These are phyloP conservation scores for Mesoligia furuncula DNA, from an alignment of 2,888 invertebrate genomes.

Conservation along the genomic window DNA sequence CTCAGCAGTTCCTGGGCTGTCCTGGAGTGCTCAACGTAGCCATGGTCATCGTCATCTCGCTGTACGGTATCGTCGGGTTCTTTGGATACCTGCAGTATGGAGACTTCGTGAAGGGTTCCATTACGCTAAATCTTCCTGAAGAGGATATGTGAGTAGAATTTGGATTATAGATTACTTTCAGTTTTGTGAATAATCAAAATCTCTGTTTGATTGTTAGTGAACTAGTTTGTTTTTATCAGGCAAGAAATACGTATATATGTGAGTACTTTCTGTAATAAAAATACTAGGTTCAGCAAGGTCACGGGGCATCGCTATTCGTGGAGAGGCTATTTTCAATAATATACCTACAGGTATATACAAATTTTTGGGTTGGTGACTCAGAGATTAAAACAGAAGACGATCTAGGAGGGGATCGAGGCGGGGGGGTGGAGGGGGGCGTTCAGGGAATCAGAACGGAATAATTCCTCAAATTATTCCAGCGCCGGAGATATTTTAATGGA, in stretches of 20 bases:
- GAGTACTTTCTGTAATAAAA: background rate
- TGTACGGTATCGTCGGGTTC: slow-evolving; percentile 96
- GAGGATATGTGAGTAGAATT: slow-evolving; percentile 91
- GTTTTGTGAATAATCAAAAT: background rate
- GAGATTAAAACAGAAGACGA: no score
- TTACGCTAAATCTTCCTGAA: slow-evolving; percentile 95
- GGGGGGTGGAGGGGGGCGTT: no score
- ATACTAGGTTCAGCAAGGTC: background rate
- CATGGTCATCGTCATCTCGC: slow-evolving; percentile 94
- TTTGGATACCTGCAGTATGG: slow-evolving; percentile 97
- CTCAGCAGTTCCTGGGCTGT: slow-evolving; percentile 94
- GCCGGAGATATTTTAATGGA: no score
- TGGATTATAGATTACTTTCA: background rate
- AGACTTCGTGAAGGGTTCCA: slow-evolving; percentile 92
- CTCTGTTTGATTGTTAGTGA: background rate
- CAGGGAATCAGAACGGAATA: no score
- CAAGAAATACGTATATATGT: background rate
- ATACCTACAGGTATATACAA: background rate
- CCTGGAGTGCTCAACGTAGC: slow-evolving; percentile 96
- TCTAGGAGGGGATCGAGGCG: no score
- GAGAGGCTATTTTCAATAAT: no score
- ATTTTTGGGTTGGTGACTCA: background rate
- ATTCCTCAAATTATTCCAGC: no score
- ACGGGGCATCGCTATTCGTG: no score
- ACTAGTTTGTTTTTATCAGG: background rate